Evolutionary conservation across 1,140 invertebrate genomes (phyloP).

Genomic region (Drosophila seguyi): DNA sequence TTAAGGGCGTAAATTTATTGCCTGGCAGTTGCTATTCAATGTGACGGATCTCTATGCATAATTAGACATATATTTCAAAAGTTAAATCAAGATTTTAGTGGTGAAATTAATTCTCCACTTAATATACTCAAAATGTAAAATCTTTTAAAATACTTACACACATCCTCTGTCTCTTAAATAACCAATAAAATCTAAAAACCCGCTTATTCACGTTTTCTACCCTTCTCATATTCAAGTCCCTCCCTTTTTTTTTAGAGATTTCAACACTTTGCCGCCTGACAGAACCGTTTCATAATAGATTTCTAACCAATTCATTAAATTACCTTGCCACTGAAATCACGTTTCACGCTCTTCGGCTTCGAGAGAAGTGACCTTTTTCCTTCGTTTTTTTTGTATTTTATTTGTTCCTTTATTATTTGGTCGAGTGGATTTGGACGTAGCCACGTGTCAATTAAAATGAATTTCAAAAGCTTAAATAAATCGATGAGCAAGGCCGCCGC

Average conservation of each 20-base stretch:
- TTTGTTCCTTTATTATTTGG: conserved; percentile 1
- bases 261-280: conserved; percentile 28
- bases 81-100: not conserved
- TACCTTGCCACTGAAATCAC: conserved; percentile 38
- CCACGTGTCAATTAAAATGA: conserved; percentile 51
- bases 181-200: conserved; percentile 5
- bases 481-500: conserved; percentile 18
- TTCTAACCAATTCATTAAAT: conserved; percentile 45
- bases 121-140: no score
- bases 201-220: conserved; percentile 2
- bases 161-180: not conserved
- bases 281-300: conserved; percentile 36
- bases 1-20: conserved; percentile 30
- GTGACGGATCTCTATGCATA: conserved; percentile 13
- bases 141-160: no score
- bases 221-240: conserved; percentile 10
- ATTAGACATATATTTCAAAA: conserved; percentile 27
- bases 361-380: conserved; percentile 25
- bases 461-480: conserved; percentile 43
- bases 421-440: conserved; percentile 20
- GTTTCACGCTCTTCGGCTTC: conserved; percentile 33
- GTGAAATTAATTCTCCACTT: no score
- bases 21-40: conserved; percentile 20
- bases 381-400: not conserved
- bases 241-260: conserved; percentile 3